Conservation (phyloP, 1,140 invertebrate species). For the Bombus confusus region DNA sequence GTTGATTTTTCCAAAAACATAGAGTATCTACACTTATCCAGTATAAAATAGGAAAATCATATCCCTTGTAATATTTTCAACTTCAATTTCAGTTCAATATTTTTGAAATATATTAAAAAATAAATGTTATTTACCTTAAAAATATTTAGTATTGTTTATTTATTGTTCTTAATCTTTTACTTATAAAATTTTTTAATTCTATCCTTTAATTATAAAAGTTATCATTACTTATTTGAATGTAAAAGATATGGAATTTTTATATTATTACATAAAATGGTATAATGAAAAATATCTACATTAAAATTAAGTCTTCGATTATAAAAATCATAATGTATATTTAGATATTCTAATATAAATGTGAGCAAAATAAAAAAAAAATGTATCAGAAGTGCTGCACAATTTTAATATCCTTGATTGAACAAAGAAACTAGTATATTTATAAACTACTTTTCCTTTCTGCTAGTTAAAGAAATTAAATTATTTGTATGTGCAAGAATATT, state of each 20-base stretch:
- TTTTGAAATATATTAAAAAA: not conserved
- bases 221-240: not conserved
- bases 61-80: not conserved
- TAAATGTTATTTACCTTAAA: not conserved
- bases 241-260: not conserved
- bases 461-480: not conserved
- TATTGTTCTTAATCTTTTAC: no score
- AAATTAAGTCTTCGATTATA: not conserved
- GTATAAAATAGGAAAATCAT: not conserved
- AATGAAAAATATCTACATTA: not conserved
- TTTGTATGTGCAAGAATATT: not conserved
- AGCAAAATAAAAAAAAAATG: not conserved
- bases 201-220: not conserved
- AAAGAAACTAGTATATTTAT: not conserved
- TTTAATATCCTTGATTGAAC: not conserved
- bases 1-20: not conserved
- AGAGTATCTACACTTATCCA: not conserved
- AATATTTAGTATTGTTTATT: not conserved
- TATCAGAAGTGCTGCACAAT: not conserved
- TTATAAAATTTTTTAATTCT: no score
- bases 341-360: not conserved
- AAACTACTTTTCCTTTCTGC: not conserved
- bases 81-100: not conserved
- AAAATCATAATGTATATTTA: not conserved
- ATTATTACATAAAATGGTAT: not conserved